Conservation (phyloP, 35 echinoderm and acorn worm species). For the Apostichopus japonicus region DNA sequence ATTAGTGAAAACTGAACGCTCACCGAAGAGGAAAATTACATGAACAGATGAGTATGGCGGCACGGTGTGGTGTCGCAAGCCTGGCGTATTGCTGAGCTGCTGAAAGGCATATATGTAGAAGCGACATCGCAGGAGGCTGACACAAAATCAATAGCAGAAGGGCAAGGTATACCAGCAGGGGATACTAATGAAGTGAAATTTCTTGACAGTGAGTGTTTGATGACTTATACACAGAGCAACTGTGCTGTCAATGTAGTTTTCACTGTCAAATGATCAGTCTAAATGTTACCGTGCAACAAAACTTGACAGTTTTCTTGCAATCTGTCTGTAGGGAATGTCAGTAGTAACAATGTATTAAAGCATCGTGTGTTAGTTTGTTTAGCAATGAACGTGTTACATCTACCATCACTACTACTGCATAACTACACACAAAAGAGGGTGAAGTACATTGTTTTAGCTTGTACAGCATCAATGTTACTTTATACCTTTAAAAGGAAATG, state of each 20-base stretch:
- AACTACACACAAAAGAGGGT: too few species aligned
- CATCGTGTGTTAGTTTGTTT: too few species aligned
- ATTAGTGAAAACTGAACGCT: neutral
- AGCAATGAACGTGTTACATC: too few species aligned
- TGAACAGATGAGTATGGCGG: neutral
- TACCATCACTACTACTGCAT: too few species aligned
- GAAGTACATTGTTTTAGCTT: too few species aligned
- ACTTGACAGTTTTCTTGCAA: too few species aligned
- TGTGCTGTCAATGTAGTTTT: neutral
- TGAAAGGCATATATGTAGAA: neutral
- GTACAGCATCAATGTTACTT: too few species aligned
- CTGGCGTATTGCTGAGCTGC: neutral
- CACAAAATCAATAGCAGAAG: neutral
- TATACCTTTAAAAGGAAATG: too few species aligned
- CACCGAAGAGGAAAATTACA: neutral
- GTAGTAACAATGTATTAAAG: too few species aligned
- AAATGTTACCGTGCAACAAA: too few species aligned
- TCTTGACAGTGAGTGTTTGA: conserved; percentile 3
- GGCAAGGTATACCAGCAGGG: neutral
- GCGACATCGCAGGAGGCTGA: neutral
- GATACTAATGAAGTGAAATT: conserved; percentile 1
- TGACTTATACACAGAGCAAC: neutral
- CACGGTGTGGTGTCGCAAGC: neutral
- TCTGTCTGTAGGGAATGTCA: too few species aligned
- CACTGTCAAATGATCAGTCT: neutral